Evolutionary conservation across 2,888 invertebrate species (phyloP).

Genomic region (Tanypteryx hageni): DNA sequence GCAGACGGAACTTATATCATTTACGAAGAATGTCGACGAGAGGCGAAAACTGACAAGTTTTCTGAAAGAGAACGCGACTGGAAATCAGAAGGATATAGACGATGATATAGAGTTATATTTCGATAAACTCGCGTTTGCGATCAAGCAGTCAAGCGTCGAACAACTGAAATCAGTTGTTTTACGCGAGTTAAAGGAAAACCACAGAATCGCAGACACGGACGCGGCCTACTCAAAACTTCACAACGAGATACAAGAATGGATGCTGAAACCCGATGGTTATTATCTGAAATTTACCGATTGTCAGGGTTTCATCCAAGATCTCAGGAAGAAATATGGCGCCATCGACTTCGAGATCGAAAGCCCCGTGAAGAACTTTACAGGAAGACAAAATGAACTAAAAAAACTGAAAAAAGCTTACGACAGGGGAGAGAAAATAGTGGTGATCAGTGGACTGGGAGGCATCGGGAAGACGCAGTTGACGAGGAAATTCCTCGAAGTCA

Average conservation of each 20-base stretch:
- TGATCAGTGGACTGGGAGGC: not conserved
- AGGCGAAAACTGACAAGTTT: not conserved
- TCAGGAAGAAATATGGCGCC: not conserved
- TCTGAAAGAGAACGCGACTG: not conserved
- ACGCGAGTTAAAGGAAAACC: not conserved
- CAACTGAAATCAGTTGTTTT: not conserved
- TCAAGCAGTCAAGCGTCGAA: conserved; percentile 42
- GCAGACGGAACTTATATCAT: not conserved
- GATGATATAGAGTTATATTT: conserved; percentile 23
- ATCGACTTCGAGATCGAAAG: not conserved
- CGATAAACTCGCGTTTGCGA: conserved; percentile 34
- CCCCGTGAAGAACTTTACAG: not conserved
- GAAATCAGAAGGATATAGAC: not conserved
- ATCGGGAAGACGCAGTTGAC: not conserved
- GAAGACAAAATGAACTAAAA: not conserved
- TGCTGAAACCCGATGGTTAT: not conserved
- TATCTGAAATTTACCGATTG: not conserved
- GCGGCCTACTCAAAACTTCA: not conserved
- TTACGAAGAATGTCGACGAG: not conserved
- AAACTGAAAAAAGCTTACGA: not conserved
- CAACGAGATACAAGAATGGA: conserved; percentile 27
- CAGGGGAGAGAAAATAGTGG: not conserved
- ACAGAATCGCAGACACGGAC: not conserved
- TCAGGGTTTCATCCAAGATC: not conserved
- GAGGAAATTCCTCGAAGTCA: not conserved